Evolutionary conservation across 2,113 vertebrate genomes (phyloP).

Genomic region (Myotis davidii): DNA sequence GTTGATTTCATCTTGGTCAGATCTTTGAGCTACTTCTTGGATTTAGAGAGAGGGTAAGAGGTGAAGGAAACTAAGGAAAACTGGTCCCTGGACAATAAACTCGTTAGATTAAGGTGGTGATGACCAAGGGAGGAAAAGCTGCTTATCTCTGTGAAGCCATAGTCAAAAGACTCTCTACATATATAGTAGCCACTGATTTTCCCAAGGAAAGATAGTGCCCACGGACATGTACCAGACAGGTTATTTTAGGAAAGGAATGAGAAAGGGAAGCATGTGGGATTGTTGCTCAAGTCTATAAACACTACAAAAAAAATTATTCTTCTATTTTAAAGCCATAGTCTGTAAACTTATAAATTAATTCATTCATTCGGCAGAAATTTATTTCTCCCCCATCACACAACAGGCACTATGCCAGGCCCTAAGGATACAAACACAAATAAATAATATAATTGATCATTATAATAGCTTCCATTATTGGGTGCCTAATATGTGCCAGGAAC

Average conservation of each 20-base stretch:
- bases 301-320: conserved; percentile 30
- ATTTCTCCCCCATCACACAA: conserved; percentile 9
- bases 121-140: neutral
- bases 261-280: neutral
- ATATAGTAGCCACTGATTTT: neutral
- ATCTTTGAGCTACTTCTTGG: neutral
- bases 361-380: conserved; percentile 61
- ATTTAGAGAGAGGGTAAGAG: neutral
- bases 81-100: neutral
- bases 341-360: conserved; percentile 20
- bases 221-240: neutral
- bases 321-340: conserved; percentile 30
- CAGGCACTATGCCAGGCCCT: conserved; percentile 3
- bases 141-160: neutral
- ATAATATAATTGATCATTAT: conserved; percentile 64
- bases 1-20: neutral
- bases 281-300: neutral
- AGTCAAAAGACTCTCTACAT: neutral
- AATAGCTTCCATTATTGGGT: conserved; percentile 59
- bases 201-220: neutral
- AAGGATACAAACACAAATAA: conserved; percentile 55
- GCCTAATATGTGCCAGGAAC: conserved; percentile 3
- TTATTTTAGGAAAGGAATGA: neutral
- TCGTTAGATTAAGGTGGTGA: neutral
- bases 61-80: neutral